Evolutionary conservation across 92 coral and sea anemone genomes (phyloP), one percentile per base, ranked within the genome.

Genomic region (Desmophyllum pertusum): DNA sequence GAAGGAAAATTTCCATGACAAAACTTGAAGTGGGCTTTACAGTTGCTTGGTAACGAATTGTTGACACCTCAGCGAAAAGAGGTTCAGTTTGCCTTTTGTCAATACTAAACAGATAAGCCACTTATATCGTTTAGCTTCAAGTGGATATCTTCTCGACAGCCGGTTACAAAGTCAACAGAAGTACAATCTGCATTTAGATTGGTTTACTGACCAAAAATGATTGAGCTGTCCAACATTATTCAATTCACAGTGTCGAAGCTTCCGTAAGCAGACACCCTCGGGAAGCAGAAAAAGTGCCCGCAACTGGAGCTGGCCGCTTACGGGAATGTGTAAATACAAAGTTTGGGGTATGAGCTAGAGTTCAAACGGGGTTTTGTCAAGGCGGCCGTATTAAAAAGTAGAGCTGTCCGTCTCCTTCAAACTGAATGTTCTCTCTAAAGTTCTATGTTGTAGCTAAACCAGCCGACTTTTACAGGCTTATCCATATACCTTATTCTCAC

Each of bases 1-100:
- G 40, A 70, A 40, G 1, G 30, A 57, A 70, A 29, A 82, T 82
- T 73, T 82, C 79, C 86, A 82, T 82, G 30, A 82, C 86, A 82
- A 82, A 80, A 82, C 39, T 27, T 29, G 23, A 29, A 53, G 38
- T 25, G 30, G 21, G 17, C 35, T 31, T 67, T n/a, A 8, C 19
- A 39, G 86, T 82, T 72, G 72, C 86, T 42, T 53, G 45, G 86
- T 23, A 36, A 70, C 67, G 19, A 25, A 13, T 69, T 80, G 84
- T 81, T 69, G 77, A 72, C 70, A 9, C 70, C 23, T 0, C 31
- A 19, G 85, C 59, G 57, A 80, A 25, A 65, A 67, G 53, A 67
- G 50, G 41, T 10, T 42, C 4, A 3, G 37, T 52, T 23, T 25
- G n/a, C n/a, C 77, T 25, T 6, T 40, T 55, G 25, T 45, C 61